These are phyloP conservation scores for Leptatherina wallacei DNA, from an alignment of 2,797 vertebrate species.

Conservation along the genomic window DNA sequence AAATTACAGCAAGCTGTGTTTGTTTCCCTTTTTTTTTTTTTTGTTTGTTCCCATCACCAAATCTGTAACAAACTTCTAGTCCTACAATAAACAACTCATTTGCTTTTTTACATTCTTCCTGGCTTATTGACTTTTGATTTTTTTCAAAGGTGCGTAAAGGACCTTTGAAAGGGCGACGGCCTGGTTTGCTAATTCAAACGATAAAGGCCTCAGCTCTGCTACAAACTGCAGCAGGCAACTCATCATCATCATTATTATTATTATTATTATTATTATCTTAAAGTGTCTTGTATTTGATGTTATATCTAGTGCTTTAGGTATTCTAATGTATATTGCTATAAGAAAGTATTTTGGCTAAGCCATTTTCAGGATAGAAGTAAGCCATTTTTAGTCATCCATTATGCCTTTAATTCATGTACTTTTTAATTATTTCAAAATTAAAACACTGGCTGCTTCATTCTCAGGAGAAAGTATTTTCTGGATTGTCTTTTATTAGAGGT, in stretches of 20 bases:
- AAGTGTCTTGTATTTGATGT: constrained; percentile 36
- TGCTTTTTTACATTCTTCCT: constrained; percentile 82
- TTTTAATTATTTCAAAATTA: constrained; percentile 27
- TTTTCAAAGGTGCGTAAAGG: constrained; percentile 78
- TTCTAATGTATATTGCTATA: constrained; percentile 36
- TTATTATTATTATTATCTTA: constrained; percentile 1
- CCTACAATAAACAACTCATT: constrained; percentile 84
- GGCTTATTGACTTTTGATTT: constrained; percentile 79
- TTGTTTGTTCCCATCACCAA: constrained; percentile 67
- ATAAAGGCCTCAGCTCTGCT: constrained; percentile 33
- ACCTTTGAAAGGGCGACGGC: constrained; percentile 76
- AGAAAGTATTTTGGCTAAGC: constrained; percentile 48
- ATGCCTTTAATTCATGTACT: constrained; percentile 23
- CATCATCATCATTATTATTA: constrained; percentile 15
- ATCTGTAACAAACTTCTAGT: constrained; percentile 82
- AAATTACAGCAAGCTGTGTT: constrained; percentile 45
- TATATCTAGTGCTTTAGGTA: constrained; percentile 18
- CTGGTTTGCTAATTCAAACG: constrained; percentile 63
- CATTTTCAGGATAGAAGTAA: constrained; percentile 55
- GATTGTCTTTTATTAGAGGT: constrained; percentile 21
- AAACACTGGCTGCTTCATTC: constrained; percentile 39
- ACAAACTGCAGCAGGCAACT: constrained; percentile 26
- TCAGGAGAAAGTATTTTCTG: constrained; percentile 44
- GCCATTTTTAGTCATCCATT: constrained; percentile 56
- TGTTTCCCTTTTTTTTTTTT: constrained; percentile 29